Evolutionary conservation across 2,113 vertebrate genomes (phyloP).

Genomic region (Antechinus stuartii): DNA sequence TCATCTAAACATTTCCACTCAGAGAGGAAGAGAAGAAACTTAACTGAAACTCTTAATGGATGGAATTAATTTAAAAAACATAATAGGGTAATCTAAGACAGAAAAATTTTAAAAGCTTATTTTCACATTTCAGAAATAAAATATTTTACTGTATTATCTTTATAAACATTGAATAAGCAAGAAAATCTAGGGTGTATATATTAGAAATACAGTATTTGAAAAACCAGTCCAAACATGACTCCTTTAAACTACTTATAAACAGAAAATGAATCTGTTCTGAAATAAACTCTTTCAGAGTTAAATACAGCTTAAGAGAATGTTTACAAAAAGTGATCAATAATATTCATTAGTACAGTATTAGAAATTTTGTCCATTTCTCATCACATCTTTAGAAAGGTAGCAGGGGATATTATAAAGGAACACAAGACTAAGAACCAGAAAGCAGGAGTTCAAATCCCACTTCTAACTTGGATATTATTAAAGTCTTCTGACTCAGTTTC

Average conservation of each 20-base stretch:
- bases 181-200: background rate
- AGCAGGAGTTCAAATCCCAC: background rate
- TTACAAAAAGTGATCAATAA: background rate
- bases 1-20: constrained; percentile 10
- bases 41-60: constrained; percentile 10
- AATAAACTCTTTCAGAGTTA: constrained; percentile 12
- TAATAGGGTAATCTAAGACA: background rate
- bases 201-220: constrained; percentile 1
- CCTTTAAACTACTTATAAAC: background rate
- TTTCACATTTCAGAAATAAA: constrained; percentile 16
- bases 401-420: background rate
- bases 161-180: background rate
- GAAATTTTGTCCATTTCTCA: background rate
- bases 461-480: background rate
- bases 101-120: background rate
- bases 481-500: background rate
- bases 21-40: background rate
- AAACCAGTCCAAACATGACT: background rate
- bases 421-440: background rate
- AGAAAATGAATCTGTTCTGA: background rate
- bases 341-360: background rate
- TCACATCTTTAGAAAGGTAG: background rate
- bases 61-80: background rate
- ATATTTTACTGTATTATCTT: background rate
- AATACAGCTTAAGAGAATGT: background rate